A percentile compares a stretch with the other conserved stretches of the same genome.
phyloP scores from a whole-genome alignment of 1,140 invertebrate genomes.

The Brachionus rubens region DNA sequence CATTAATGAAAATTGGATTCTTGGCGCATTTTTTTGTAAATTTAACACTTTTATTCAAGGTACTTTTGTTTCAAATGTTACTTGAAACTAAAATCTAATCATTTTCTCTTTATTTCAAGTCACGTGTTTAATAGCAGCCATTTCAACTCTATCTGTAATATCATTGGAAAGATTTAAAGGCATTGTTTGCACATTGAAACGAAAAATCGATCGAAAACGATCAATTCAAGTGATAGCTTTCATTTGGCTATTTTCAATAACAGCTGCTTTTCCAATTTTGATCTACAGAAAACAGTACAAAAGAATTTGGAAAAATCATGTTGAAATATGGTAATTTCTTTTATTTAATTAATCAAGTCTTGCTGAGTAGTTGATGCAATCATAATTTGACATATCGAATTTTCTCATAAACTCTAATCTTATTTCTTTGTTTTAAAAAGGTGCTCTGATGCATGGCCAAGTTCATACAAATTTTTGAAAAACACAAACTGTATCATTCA shows the following conservation, averaged over 20 bases:
- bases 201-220: slow-evolving; percentile 55
- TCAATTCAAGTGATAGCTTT: slow-evolving; percentile 48
- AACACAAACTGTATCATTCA: slow-evolving; percentile 44
- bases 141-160: slow-evolving; percentile 32
- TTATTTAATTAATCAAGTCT: neutral
- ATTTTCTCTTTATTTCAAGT: slow-evolving; percentile 47
- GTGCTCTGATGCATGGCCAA: slow-evolving; percentile 56
- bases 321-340: slow-evolving; percentile 52
- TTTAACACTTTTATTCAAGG: slow-evolving; percentile 63
- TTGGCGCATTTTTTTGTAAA: slow-evolving; percentile 62
- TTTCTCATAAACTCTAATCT: too few relatives aligned
- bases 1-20: slow-evolving; percentile 54
- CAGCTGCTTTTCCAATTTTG: slow-evolving; percentile 48
- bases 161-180: slow-evolving; percentile 54
- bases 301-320: slow-evolving; percentile 53
- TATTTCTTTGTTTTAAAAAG: neutral
- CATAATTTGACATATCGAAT: too few relatives aligned
- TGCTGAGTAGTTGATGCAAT: too few relatives aligned
- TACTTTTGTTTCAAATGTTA: too few relatives aligned
- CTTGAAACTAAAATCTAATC: slow-evolving; percentile 48
- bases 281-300: slow-evolving; percentile 50
- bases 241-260: slow-evolving; percentile 26
- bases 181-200: slow-evolving; percentile 60
- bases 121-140: slow-evolving; percentile 26
- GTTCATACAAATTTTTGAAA: slow-evolving; percentile 47